phyloP scores from a whole-genome alignment of 2,113 vertebrate species.

The Ictidomys tridecemlineatus region DNA sequence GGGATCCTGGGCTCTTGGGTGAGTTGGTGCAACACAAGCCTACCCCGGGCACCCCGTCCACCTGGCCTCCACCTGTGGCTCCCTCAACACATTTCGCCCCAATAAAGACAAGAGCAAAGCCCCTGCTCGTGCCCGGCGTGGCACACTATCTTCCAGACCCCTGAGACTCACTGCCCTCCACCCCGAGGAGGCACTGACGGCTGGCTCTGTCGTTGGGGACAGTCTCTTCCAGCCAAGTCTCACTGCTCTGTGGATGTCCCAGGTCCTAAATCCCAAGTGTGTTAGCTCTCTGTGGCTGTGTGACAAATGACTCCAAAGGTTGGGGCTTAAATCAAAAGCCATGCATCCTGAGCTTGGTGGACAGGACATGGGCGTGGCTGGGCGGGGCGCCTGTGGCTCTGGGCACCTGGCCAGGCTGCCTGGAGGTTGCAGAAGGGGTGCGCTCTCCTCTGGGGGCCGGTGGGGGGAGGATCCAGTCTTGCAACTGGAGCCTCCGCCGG shows the following conservation, averaged over 20 bases:
- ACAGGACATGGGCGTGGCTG: background rate
- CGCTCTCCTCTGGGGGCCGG: background rate
- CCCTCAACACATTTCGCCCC: background rate
- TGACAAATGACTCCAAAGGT: background rate
- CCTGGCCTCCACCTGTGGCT: accelerated
- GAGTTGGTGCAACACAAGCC: accelerated
- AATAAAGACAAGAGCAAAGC: background rate
- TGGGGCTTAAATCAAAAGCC: accelerated
- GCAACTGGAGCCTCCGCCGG: accelerated
- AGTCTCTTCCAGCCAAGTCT: accelerated
- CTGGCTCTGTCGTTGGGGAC: no score
- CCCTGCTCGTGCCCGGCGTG: accelerated
- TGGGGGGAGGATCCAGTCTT: accelerated
- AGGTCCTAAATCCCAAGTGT: no score
- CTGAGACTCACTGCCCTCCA: accelerated
- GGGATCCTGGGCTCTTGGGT: background rate
- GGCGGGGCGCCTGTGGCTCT: accelerated
- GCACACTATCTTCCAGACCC: accelerated
- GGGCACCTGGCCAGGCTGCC: accelerated
- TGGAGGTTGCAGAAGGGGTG: accelerated
- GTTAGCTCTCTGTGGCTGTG: background rate
- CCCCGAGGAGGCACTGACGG: accelerated
- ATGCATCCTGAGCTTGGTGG: no score
- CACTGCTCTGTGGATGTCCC: background rate
- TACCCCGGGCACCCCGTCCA: accelerated